Evolutionary conservation across 1,140 invertebrate species (phyloP), one percentile per base, ranked within the genome.

Genomic region (Neodiprion pinetum): DNA sequence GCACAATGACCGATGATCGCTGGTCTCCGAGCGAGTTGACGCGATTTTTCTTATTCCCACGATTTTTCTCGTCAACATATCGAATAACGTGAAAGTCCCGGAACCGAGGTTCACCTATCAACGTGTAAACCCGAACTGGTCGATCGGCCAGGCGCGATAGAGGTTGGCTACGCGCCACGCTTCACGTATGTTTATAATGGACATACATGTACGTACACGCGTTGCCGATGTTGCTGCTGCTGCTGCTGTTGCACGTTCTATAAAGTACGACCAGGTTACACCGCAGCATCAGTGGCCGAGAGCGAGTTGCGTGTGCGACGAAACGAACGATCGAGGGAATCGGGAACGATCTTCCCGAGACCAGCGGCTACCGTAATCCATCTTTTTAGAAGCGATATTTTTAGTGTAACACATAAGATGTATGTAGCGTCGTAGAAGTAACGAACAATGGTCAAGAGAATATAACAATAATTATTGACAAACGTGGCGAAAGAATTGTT

Each of bases 81-180:
- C 1, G 53, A 12, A 12, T n/a, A 61, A 61, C 11, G 53, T 61
- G n/a, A 12, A 17, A 17, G 53, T 61, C 8, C 70, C 48, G 70
- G 17, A 48, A 73, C 75, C 72, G 72, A 74, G 73, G 79, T 82
- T 84, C 72, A 82, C 82, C 83, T 83, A 76, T 1, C 77, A 76
- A 77, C 66, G 79, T 80, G 81, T 81, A 79, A 79, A 84, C 75
- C 71, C 73, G 74, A 71, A 84, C 83, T 84, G 83, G 72, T 71
- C 66, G 72, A 77, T 48, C 7, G 28, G 48, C 9, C 7, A 7
- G 48, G 53, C 21, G 48, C 70, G 71, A 12, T 47, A 14, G 11
- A 17, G 11, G 11, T 61, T 14, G 11, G 53, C 53, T 12, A 61
- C 11, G 53, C n/a, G 53, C n/a, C n/a, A 61, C 53, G n/a, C 28